Base-by-base conservation (phyloP, 2,113 vertebrate species). In the Lethenteron reissneri region DNA sequence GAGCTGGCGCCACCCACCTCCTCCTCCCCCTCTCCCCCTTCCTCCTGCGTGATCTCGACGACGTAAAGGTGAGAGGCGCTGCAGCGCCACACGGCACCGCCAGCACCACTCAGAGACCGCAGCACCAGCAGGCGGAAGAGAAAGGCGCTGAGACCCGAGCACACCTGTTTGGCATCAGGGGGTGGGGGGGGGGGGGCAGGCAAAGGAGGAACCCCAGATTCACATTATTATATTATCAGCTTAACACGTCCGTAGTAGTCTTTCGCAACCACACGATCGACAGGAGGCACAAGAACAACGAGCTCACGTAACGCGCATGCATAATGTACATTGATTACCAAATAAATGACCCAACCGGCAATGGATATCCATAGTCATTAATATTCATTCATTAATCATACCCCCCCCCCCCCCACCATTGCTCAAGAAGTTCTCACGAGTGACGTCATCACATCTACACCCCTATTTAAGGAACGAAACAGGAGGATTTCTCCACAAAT, bases 101-200 rank as follows among this genome's bases (percentile, higher is more conserved):
- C 82, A 2, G 74, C 73, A 69, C 90, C 86, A 83, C 83, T 81
- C 62, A 97, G 79, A 75, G 88, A 86, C 70, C 81, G 87, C 41
- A 97, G 78, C 73, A 95, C 76, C 74, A 97, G 72, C 71, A 97
- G 79, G 73, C 90, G 94, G 80, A 97, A 97, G 1, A 97, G 84
- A 76, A 97, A 92, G 75, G 85, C 85, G 56, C 84, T 75, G 72
- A 94, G 78, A 60, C 92, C 91, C 74, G 76, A 84, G 76, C 78
- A 83, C 9, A 95, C 94, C 94, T 97, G 12, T 25, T 25, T 25
- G 21, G 21, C 21, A 25, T 25, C 21, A 2, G 62, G 62, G 11
- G 41, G 17, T 57, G 56, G 12, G 41, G 6, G 11, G 6, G 11
- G 41, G 64, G 56, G 12, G 11, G 15, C 69, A 21, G 58, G 2